Evolutionary conservation across 2,888 invertebrate genomes (phyloP), one percentile per base, ranked within the genome.

Genomic region (Sabatieria punctata): DNA sequence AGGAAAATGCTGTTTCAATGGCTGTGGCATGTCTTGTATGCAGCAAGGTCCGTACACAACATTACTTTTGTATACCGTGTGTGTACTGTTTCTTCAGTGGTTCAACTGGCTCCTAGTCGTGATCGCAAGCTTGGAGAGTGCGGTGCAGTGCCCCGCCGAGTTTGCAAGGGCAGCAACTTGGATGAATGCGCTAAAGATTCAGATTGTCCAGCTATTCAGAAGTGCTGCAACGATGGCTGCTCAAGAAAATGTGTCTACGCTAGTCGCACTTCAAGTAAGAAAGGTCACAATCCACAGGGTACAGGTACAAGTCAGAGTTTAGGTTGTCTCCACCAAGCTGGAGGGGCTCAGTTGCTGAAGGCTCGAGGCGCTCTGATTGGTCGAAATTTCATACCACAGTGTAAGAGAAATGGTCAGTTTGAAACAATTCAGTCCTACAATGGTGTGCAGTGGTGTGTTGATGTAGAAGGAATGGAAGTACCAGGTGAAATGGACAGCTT

Each of bases 221-320:
- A 60, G 35, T 60, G 60, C 43, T 60, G 60, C 46, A 43, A 51
- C 23, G 57, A 60, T 48, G 60, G 61, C 1, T 61, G 61, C 43
- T 52, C 49, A 8, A 51, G 49, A 40, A 41, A 52, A 47, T 61
- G 61, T 41, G 46, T 49, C 27, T 56, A 58, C 46, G 56, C 58
- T 2, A 42, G 43, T 30, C 42, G 27, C n/a, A 52, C 54, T 27
- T 52, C 56, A 35, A 45, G 46, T 52, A 13, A 19, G 42, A 26
- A 30, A 11, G 30, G 30, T 11, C 30, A 15, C 15, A 30, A 30
- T 30, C 8, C 30, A 15, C 15, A 30, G n/a, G n/a, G 15, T 30
- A 15, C 30, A 30, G 6, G 15, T 6, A 11, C 15, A 15, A 30
- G 3, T 36, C 36, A 19, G 36, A 8, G 15, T 15, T 15, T 15